phyloP scores from a whole-genome alignment of 2,888 invertebrate genomes.

The Agrochola litura region DNA sequence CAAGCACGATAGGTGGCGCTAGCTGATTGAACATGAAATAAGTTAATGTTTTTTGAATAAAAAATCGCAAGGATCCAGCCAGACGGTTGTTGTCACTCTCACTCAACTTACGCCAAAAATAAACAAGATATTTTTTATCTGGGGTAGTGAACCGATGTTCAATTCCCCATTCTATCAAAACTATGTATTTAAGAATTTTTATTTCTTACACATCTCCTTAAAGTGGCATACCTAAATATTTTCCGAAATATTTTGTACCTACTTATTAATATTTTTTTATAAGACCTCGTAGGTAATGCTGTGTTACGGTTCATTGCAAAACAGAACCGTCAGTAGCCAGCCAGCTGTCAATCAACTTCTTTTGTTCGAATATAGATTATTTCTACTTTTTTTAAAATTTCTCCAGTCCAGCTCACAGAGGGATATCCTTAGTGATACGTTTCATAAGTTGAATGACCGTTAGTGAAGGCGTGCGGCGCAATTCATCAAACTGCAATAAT shows the following conservation, averaged over 20 bases:
- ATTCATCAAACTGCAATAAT: conserved; percentile 87
- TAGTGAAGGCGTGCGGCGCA: conserved; percentile 74
- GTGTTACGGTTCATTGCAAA: conserved; percentile 10
- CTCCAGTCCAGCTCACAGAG: conserved; percentile 30
- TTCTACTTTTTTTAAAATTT: conserved; percentile 31
- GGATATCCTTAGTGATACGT: conserved; percentile 53
- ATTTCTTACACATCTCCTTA: neutral
- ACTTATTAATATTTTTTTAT: neutral
- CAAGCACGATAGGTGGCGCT: conserved; percentile 35
- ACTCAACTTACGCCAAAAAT: neutral
- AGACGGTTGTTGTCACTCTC: neutral
- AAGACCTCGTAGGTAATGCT: neutral
- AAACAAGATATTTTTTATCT: neutral
- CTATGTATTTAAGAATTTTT: neutral
- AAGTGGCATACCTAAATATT: conserved; percentile 2
- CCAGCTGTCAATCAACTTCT: conserved; percentile 28
- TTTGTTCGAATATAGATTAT: conserved; percentile 27
- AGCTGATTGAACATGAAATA: neutral
- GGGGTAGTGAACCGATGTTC: neutral
- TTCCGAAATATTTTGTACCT: neutral
- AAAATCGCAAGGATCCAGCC: neutral
- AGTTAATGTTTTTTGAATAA: neutral
- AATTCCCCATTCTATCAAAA: neutral
- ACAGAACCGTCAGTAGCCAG: neutral
- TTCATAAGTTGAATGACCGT: conserved; percentile 83